Percentiles rank a stretch among this genome's conserved stretches.
Evolutionary conservation across 2,888 invertebrate genomes (phyloP).

Genomic region (Tridacna crocea): DNA sequence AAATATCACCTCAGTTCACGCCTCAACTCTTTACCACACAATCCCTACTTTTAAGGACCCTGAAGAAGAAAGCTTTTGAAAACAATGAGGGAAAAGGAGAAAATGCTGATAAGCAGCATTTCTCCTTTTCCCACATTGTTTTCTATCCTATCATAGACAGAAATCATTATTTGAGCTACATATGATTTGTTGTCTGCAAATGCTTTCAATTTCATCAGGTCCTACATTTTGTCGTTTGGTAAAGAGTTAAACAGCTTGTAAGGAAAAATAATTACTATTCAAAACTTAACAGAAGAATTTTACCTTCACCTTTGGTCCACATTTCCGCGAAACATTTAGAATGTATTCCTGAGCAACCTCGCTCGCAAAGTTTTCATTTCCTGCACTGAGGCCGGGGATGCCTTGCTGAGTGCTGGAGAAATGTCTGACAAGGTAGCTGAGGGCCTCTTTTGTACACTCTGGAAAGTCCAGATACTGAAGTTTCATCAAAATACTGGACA

Average conservation of each 20-base stretch:
- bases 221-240: not conserved
- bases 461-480: slow-evolving; percentile 75
- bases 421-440: slow-evolving; percentile 69
- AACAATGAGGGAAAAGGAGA: too few species aligned
- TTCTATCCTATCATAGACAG: not conserved
- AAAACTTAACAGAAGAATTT: not conserved
- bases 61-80: not conserved
- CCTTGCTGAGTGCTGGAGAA: slow-evolving; percentile 63
- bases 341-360: slow-evolving; percentile 78
- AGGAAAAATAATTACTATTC: too few species aligned
- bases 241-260: not conserved
- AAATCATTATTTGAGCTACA: not conserved
- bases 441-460: slow-evolving; percentile 74
- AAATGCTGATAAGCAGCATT: not conserved
- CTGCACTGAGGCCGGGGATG: slow-evolving; percentile 72
- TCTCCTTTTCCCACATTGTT: not conserved
- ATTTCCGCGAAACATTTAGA: slow-evolving; percentile 64
- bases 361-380: slow-evolving; percentile 68
- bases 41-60: not conserved
- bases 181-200: not conserved
- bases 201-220: not conserved
- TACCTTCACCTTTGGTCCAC: slow-evolving; percentile 43
- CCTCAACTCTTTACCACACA: too few species aligned
- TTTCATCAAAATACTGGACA: slow-evolving; percentile 44
- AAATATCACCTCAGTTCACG: too few species aligned